Conservation (phyloP, 2,888 invertebrate genomes). For the Tipula vernalis region DNA sequence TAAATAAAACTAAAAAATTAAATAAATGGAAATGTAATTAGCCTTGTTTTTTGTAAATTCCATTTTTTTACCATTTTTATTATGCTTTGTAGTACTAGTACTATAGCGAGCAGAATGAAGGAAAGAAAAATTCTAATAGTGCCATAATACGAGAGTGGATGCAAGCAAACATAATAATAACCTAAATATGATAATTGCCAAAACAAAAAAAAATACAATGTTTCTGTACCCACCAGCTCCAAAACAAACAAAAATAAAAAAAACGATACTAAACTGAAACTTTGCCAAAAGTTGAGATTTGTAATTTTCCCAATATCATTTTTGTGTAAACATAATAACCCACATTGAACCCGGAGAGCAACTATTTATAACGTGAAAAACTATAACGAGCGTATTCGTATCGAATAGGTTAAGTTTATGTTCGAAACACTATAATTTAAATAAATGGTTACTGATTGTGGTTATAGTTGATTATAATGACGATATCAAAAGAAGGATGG, state of each 20-base stretch:
- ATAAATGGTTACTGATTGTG: not conserved
- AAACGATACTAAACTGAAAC: not conserved
- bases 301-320: not conserved
- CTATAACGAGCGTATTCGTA: not conserved
- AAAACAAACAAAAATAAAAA: not conserved
- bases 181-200: constrained; percentile 4
- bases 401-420: not conserved
- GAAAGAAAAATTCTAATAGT: not conserved
- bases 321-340: not conserved
- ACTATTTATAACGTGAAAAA: not conserved
- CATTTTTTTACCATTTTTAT: not conserved
- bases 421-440: not conserved
- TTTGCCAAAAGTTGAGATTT: not conserved
- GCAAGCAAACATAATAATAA: not conserved
- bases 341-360: not conserved
- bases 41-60: not conserved
- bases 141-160: not conserved
- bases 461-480: not conserved
- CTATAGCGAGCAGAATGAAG: not conserved
- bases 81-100: not conserved
- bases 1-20: not conserved
- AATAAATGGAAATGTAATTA: not conserved
- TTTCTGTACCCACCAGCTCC: not conserved
- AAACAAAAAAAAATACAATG: not conserved
- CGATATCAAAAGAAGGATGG: not conserved